Conservation (phyloP, 2,888 invertebrate genomes). For the Phortica magna region DNA sequence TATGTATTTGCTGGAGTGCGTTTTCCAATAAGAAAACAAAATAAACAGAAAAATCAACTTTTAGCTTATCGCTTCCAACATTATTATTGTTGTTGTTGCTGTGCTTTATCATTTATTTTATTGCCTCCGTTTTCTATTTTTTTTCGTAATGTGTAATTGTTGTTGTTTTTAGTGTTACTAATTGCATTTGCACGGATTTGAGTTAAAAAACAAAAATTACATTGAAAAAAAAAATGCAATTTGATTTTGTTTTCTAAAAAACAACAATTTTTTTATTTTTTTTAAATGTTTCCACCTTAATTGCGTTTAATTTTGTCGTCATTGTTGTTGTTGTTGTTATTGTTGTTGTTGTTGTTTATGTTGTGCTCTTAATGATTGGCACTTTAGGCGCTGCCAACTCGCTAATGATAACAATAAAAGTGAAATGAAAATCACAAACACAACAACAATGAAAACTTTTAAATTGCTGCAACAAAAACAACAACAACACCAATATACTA, state of each 20-base stretch:
- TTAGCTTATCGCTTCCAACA: slow-evolving; percentile 59
- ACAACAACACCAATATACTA: slow-evolving; percentile 38
- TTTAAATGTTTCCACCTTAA: too few relatives aligned
- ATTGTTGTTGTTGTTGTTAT: not conserved
- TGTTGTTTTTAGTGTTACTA: slow-evolving; percentile 19
- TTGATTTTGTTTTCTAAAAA: slow-evolving; percentile 1
- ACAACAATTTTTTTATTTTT: slow-evolving; percentile 17
- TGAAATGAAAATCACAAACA: slow-evolving; percentile 4
- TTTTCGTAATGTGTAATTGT: slow-evolving; percentile 3
- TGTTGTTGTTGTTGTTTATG: not conserved
- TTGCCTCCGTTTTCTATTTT: not conserved
- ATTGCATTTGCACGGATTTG: slow-evolving; percentile 27
- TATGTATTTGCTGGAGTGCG: not conserved
- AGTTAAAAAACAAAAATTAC: slow-evolving; percentile 6
- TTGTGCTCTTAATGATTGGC: too few relatives aligned
- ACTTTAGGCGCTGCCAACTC: not conserved
- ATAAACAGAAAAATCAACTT: not conserved
- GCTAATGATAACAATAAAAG: not conserved
- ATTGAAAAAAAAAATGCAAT: not conserved
- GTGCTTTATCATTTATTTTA: slow-evolving; percentile 34
- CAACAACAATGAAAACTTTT: slow-evolving; percentile 41
- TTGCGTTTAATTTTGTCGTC: not conserved
- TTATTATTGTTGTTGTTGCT: slow-evolving; percentile 45
- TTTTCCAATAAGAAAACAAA: slow-evolving; percentile 12
- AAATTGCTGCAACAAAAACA: slow-evolving; percentile 44